These are phyloP conservation scores for Loripinus fragilis DNA, from an alignment of 2,888 invertebrate species.

Conservation along the genomic window DNA sequence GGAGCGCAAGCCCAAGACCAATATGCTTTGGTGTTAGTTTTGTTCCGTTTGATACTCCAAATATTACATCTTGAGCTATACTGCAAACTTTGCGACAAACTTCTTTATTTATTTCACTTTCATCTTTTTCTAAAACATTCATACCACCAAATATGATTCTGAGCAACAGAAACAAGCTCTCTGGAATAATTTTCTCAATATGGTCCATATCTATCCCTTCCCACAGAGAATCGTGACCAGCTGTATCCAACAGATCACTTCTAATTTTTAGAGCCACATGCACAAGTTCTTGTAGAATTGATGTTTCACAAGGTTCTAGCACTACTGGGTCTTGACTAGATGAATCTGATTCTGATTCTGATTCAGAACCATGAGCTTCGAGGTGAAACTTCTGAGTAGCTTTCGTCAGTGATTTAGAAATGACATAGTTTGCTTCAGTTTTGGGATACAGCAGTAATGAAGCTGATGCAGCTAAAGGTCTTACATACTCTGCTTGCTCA, in stretches of 20 bases:
- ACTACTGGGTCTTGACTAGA: conserved; percentile 18
- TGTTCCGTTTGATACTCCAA: conserved; percentile 28
- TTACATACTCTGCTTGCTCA: conserved; percentile 8
- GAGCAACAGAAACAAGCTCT: conserved; percentile 15
- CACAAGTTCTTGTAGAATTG: conserved; percentile 28
- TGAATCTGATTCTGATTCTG: conserved; percentile 23
- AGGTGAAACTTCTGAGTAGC: neutral
- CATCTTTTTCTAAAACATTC: neutral
- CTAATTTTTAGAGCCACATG: conserved; percentile 21
- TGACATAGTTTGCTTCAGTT: conserved; percentile 3
- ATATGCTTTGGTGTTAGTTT: conserved; percentile 38
- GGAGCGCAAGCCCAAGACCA: conserved; percentile 30
- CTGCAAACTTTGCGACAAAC: conserved; percentile 12
- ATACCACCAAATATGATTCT: conserved; percentile 19
- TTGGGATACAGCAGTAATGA: conserved; percentile 22
- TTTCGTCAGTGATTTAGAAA: conserved; percentile 19
- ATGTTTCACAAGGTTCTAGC: conserved; percentile 21
- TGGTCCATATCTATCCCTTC: conserved; percentile 1
- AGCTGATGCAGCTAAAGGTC: conserved; percentile 20
- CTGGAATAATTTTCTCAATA: conserved; percentile 24
- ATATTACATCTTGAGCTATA: conserved; percentile 35
- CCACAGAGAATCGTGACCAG: conserved; percentile 23
- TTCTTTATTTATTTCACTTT: neutral
- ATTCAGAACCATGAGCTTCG: conserved; percentile 15
- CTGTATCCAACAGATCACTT: conserved; percentile 6